Evolutionary conservation across 2,113 vertebrate species (phyloP), one percentile per base, ranked within the genome.

Genomic region (Gavialis gangeticus): DNA sequence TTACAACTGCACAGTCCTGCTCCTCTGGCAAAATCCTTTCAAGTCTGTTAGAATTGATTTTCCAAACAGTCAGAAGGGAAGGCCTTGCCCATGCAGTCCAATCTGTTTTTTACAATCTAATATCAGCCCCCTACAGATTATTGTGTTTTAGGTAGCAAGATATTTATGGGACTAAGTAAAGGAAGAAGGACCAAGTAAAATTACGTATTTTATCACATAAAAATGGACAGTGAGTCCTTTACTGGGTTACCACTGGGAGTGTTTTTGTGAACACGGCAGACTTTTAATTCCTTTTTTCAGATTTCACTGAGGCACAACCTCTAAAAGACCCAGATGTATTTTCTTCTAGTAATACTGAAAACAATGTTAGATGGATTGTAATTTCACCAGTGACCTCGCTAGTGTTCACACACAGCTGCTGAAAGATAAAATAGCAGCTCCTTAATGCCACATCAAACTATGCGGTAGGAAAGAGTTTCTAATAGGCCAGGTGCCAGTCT

Each of bases 11-110:
- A 69, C 55, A 55, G 37, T 84, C 85, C 76, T 59, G n/a, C 82
- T 93, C 46, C 57, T 91, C 37, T 63, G 25, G 18, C 82, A 91
- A 90, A 91, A 90, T 60, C 80, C 75, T 76, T 94, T 76, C 79
- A 62, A 56, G 57, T 94, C 76, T 63, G 63, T n/a, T 67, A 92
- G 90, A 94, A 84, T 25, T 78, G 62, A 62, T 92, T 94, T 90
- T 93, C 89, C 69, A 89, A 16, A 27, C 30, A 81, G 80, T 66
- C 58, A 81, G 34, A 57, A 90, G 90, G 54, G 37, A 88, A 88
- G 89, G n/a, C 18, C 69, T 28, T 27, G 87, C 63, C 22, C 17
- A 58, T 82, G 46, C 3, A 78, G 24, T 89, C 12, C 37, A 69
- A 54, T 8, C 82, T 3, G 57, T 75, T 63, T 46, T 58, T 75